phyloP scores from a whole-genome alignment of 2,797 vertebrate species.

The Pangasius krempfi region DNA sequence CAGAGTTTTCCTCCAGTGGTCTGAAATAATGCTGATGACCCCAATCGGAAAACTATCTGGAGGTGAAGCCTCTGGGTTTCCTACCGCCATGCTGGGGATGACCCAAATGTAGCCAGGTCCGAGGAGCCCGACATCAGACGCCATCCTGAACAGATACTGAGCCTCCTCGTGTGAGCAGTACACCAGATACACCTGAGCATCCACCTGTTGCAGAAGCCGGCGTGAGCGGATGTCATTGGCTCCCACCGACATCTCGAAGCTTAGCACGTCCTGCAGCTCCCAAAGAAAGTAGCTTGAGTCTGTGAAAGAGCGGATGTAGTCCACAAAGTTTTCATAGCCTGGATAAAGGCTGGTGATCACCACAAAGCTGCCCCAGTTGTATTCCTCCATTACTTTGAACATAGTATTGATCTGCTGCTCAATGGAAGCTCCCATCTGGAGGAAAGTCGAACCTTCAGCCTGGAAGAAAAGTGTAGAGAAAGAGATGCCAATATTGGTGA shows the following conservation, averaged over 20 bases:
- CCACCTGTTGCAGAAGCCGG: conserved; percentile 89
- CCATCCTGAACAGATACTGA: conserved; percentile 87
- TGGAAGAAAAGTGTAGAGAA: conserved; percentile 61
- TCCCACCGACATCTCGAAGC: conserved; percentile 89
- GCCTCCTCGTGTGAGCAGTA: conserved; percentile 95
- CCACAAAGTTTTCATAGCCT: conserved; percentile 89
- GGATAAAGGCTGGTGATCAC: conserved; percentile 95
- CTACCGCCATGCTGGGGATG: conserved; percentile 87
- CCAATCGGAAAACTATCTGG: conserved; percentile 89
- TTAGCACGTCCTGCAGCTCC: conserved; percentile 89
- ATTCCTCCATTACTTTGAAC: conserved; percentile 98
- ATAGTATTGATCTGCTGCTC: conserved; percentile 95
- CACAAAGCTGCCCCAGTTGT: conserved; percentile 91
- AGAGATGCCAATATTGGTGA: conserved; percentile 1
- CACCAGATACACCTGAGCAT: conserved; percentile 90
- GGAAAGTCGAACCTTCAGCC: conserved; percentile 90
- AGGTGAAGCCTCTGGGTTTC: conserved; percentile 87
- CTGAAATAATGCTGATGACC: conserved; percentile 91
- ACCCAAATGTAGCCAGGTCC: conserved; percentile 96
- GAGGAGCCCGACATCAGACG: conserved; percentile 85
- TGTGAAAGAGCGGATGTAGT: conserved; percentile 86
- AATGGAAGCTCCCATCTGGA: conserved; percentile 94
- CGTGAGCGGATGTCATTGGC: conserved; percentile 78
- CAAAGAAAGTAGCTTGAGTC: conserved; percentile 92
- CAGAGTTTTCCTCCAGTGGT: conserved; percentile 94